Percentiles rank a stretch among this genome's conserved stretches.
These are phyloP conservation scores for Platycnemis pennipes DNA, from an alignment of 2,888 invertebrate genomes.

Conservation along the genomic window DNA sequence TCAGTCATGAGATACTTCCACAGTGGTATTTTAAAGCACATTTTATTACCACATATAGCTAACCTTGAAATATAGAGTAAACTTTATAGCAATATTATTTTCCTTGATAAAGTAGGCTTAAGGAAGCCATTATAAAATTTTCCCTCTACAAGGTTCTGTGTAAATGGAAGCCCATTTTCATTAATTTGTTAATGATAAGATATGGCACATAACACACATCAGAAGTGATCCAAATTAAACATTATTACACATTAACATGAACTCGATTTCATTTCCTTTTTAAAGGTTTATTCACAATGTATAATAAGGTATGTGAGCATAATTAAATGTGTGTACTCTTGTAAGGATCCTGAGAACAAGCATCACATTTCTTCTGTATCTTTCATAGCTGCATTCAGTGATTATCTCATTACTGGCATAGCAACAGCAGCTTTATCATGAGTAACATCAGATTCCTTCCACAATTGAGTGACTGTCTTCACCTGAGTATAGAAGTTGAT, in stretches of 20 bases:
- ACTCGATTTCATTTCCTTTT: background rate
- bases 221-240: background rate
- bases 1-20: background rate
- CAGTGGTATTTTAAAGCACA: background rate
- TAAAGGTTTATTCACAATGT: background rate
- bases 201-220: background rate
- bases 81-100: background rate
- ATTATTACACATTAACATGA: background rate
- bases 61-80: background rate
- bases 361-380: background rate
- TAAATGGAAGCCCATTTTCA: constrained; percentile 23
- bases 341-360: background rate
- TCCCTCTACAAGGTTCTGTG: background rate
- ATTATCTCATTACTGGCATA: constrained; percentile 91
- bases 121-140: no score
- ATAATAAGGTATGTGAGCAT: background rate
- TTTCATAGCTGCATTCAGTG: background rate
- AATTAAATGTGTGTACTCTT: background rate
- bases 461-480: constrained; percentile 98
- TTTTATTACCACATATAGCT: background rate
- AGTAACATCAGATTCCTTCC: constrained; percentile 92
- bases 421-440: constrained; percentile 89
- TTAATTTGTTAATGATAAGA: background rate
- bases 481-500: constrained; percentile 98
- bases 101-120: background rate